phyloP scores from a whole-genome alignment of 2,797 vertebrate species.

The Myiotriccus ornatus region DNA sequence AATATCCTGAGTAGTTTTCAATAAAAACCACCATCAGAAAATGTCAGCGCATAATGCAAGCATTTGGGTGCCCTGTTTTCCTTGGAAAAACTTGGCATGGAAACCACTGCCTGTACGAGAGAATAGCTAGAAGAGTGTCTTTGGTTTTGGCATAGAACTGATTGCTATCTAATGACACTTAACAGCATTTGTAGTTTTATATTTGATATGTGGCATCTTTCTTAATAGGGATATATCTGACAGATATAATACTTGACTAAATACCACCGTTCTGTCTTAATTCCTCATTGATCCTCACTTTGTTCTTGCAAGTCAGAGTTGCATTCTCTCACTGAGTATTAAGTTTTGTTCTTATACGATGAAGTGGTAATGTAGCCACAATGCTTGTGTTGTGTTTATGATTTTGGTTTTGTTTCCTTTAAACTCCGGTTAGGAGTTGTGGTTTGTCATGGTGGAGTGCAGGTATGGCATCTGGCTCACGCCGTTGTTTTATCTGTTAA shows the following conservation, averaged over 20 bases:
- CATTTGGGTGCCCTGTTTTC: constrained; percentile 31
- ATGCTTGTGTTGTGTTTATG: neutral
- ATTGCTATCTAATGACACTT: constrained; percentile 34
- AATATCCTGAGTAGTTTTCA: neutral
- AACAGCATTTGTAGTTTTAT: constrained; percentile 17
- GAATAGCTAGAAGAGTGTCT: neutral
- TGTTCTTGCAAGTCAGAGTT: neutral
- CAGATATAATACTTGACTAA: neutral
- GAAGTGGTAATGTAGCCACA: neutral
- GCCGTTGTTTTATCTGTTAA: neutral
- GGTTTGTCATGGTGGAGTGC: neutral
- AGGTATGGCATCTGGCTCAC: neutral
- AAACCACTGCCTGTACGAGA: neutral
- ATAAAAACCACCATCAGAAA: neutral
- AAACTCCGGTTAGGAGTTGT: neutral
- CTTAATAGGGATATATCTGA: neutral
- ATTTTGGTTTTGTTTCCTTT: neutral
- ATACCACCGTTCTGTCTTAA: neutral
- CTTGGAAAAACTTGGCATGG: constrained; percentile 42
- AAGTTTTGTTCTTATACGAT: neutral
- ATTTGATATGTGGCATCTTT: neutral
- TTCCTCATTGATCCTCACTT: neutral
- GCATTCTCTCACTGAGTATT: accelerated
- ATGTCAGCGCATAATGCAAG: neutral
- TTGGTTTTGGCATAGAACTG: constrained; percentile 25